phyloP scores from a whole-genome alignment of 2,888 invertebrate species.

The Xanthorhoe designata region DNA sequence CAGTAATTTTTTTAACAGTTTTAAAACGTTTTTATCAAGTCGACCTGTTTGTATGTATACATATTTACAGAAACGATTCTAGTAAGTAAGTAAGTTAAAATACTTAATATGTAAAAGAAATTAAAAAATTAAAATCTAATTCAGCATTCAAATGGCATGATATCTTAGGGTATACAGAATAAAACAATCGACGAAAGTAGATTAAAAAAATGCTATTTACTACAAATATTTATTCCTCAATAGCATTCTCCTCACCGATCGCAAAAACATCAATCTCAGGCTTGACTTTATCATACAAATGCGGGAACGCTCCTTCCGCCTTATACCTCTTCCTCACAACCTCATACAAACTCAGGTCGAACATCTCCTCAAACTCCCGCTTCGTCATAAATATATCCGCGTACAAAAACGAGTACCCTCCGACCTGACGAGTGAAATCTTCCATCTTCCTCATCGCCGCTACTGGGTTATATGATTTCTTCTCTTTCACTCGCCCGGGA shows the following conservation, averaged over 20 bases:
- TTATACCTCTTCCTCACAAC: conserved; percentile 85
- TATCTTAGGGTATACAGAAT: too few species aligned
- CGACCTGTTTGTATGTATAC: too few species aligned
- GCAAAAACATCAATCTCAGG: conserved; percentile 88
- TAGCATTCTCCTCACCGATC: conserved; percentile 76
- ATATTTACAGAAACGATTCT: too few species aligned
- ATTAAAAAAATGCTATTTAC: not conserved
- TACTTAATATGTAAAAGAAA: too few species aligned
- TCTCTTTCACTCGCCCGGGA: conserved; percentile 87
- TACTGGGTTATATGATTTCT: conserved; percentile 87
- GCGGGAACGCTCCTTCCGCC: conserved; percentile 87
- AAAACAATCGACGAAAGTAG: too few species aligned
- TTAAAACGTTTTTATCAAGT: too few species aligned
- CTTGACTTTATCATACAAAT: conserved; percentile 88
- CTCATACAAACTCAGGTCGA: conserved; percentile 88
- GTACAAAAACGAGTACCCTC: conserved; percentile 89
- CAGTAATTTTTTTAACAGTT: too few species aligned
- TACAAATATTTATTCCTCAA: conserved; percentile 39
- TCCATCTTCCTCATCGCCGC: conserved; percentile 89
- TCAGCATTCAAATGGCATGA: too few species aligned
- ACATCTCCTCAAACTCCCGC: conserved; percentile 88
- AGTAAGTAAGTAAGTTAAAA: too few species aligned
- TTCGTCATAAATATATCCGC: conserved; percentile 89
- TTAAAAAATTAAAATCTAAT: too few species aligned
- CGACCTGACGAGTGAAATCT: conserved; percentile 88